phyloP scores from a whole-genome alignment of 2,888 invertebrate genomes.

The Drosophila atripex region DNA sequence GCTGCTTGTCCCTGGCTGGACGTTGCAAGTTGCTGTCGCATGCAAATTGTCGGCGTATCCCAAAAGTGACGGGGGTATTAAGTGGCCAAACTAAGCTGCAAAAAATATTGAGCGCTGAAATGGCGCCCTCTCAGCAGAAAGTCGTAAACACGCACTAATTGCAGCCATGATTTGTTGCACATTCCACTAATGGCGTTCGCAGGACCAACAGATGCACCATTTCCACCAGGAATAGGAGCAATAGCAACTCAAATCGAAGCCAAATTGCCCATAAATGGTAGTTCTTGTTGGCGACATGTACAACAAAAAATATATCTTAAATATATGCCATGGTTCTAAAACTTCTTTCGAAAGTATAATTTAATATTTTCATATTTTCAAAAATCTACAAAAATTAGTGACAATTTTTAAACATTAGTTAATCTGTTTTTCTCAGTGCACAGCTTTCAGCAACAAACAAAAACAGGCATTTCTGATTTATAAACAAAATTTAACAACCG shows the following conservation, averaged over 20 bases:
- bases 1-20: constrained; percentile 28
- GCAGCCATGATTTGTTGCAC: constrained; percentile 78
- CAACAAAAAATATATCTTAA: neutral
- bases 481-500: constrained; percentile 77
- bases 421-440: neutral
- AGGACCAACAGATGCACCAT: constrained; percentile 44
- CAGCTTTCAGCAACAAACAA: constrained; percentile 62
- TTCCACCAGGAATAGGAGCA: constrained; percentile 39
- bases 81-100: constrained; percentile 53
- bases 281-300: constrained; percentile 76
- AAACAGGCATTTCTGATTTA: constrained; percentile 67
- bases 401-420: too few species aligned
- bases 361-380: neutral
- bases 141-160: constrained; percentile 81
- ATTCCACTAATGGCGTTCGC: constrained; percentile 73
- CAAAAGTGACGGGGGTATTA: constrained; percentile 56
- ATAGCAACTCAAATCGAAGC: constrained; percentile 66
- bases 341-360: too few species aligned
- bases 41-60: constrained; percentile 65
- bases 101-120: constrained; percentile 74
- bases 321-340: neutral
- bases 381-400: neutral
- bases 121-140: constrained; percentile 60
- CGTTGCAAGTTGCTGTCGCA: constrained; percentile 52
- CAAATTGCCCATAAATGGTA: constrained; percentile 80